A percentile compares a stretch with the other conserved stretches of the same genome.
phyloP scores from a whole-genome alignment of 2,113 vertebrate species.

The Bufo gargarizans region DNA sequence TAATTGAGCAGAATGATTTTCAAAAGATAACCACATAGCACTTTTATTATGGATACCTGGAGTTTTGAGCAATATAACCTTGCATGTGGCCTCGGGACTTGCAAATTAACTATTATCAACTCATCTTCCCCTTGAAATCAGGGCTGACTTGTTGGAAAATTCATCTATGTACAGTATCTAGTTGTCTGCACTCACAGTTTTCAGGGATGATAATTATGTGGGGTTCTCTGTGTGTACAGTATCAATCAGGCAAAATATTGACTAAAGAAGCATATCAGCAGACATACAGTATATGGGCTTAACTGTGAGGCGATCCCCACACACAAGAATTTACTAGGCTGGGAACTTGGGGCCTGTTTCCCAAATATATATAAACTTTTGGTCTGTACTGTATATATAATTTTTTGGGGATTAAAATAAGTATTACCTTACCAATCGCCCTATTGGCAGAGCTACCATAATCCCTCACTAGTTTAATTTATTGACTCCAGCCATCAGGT shows the following conservation, averaged over 20 bases:
- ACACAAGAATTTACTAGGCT: too few species aligned
- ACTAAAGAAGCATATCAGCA: neutral
- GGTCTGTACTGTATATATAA: too few species aligned
- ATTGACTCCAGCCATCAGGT: too few species aligned
- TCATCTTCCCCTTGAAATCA: neutral
- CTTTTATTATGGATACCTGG: neutral
- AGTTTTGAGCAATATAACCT: neutral
- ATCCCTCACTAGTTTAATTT: too few species aligned
- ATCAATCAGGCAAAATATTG: too few species aligned
- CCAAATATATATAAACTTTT: too few species aligned
- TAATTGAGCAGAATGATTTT: conserved; percentile 11
- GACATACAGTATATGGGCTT: neutral
- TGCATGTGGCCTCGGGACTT: neutral
- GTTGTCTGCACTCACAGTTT: neutral
- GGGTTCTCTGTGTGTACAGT: too few species aligned
- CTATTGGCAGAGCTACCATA: too few species aligned
- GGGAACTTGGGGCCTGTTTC: too few species aligned
- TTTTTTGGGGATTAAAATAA: too few species aligned
- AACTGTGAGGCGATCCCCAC: too few species aligned
- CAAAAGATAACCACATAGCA: conserved; percentile 5
- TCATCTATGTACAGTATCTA: neutral
- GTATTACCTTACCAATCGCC: too few species aligned
- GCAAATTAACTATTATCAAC: neutral
- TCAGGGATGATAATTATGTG: neutral
- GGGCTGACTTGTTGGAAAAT: neutral